Evolutionary conservation across 2,797 vertebrate species (phyloP).

Genomic region (Thalassophryne amazonica): DNA sequence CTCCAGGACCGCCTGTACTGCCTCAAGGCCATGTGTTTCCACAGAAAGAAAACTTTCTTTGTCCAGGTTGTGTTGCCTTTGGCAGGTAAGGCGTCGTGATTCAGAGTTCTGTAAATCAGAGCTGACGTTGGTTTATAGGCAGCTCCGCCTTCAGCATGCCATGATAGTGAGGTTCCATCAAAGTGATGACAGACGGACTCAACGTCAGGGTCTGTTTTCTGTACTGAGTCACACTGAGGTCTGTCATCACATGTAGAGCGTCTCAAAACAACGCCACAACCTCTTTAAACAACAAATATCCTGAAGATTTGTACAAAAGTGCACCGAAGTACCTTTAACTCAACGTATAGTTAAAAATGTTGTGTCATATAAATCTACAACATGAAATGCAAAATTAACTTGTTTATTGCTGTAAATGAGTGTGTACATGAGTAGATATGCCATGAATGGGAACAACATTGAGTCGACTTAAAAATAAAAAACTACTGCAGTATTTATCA

Average conservation of each 20-base stretch:
- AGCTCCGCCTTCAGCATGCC: slow-evolving; percentile 11
- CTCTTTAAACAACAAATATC: background rate
- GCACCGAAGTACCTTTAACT: background rate
- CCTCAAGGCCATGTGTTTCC: slow-evolving; percentile 16
- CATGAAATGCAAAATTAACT: no score
- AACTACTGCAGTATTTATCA: no score
- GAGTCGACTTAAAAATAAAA: no score
- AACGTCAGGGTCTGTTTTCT: slow-evolving; percentile 35
- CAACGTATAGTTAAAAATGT: background rate
- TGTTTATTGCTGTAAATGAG: no score
- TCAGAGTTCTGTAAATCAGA: slow-evolving; percentile 24
- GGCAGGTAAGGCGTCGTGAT: slow-evolving; percentile 39
- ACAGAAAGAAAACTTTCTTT: slow-evolving; percentile 40
- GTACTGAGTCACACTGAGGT: slow-evolving; percentile 32
- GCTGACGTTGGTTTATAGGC: slow-evolving; percentile 9
- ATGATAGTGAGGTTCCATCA: slow-evolving; percentile 9
- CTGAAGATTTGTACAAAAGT: background rate
- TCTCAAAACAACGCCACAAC: background rate
- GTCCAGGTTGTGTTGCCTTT: slow-evolving; percentile 37
- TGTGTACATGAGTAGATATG: no score
- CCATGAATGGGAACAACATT: no score
- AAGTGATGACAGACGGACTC: slow-evolving; percentile 32
- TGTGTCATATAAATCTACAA: no score
- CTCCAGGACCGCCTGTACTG: background rate
- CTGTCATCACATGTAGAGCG: slow-evolving; percentile 26